These are phyloP conservation scores for Biston stratarius DNA, from an alignment of 2,888 invertebrate species.

Conservation along the genomic window DNA sequence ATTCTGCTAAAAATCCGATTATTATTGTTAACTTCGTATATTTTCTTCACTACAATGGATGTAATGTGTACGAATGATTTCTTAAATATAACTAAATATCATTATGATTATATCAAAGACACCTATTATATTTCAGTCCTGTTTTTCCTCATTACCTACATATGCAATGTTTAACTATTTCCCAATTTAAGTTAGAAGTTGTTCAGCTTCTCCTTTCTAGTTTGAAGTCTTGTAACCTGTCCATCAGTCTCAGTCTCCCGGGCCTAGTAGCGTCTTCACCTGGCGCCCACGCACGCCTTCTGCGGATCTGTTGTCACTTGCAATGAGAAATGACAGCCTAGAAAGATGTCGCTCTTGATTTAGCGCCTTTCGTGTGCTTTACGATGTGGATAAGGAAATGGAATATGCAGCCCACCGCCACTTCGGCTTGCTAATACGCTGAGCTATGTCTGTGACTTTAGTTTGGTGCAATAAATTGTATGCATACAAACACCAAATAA, in stretches of 20 bases:
- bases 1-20: too few relatives aligned
- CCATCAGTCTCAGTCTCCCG: slow-evolving; percentile 26
- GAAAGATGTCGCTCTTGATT: slow-evolving; percentile 16
- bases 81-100: too few relatives aligned
- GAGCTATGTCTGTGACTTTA: neutral
- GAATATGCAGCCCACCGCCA: too few relatives aligned
- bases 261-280: slow-evolving; percentile 24
- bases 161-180: too few relatives aligned
- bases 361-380: slow-evolving; percentile 10
- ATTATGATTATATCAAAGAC: too few relatives aligned
- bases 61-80: too few relatives aligned
- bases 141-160: too few relatives aligned
- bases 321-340: slow-evolving; percentile 15
- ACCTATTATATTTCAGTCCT: too few relatives aligned
- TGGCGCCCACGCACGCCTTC: slow-evolving; percentile 29
- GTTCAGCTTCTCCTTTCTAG: neutral
- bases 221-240: neutral
- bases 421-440: too few relatives aligned
- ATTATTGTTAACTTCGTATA: too few relatives aligned
- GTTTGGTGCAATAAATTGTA: neutral
- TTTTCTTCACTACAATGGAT: too few relatives aligned
- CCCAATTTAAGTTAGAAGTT: neutral
- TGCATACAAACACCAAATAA: slow-evolving; percentile 1
- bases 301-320: slow-evolving; percentile 20
- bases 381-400: neutral